Percentiles rank a stretch among this genome's conserved stretches.
phyloP scores from a whole-genome alignment of 2,797 vertebrate genomes.

The Yasuhikotakia modesta region DNA sequence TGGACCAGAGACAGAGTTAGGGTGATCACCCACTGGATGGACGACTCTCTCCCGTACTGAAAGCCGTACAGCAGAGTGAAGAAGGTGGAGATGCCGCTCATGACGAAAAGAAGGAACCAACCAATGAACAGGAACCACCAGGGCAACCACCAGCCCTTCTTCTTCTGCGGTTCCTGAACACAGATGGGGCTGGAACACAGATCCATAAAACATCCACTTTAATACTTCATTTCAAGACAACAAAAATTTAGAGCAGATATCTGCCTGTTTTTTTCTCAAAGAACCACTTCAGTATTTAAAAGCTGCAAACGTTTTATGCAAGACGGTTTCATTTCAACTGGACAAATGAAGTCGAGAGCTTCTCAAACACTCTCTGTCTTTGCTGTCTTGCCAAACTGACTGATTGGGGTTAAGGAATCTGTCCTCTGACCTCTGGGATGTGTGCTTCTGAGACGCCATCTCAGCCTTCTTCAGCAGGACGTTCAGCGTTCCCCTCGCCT shows the following conservation, averaged over 20 bases:
- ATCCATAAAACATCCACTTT: background rate
- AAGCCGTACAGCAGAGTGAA: conserved; percentile 84
- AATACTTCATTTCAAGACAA: background rate
- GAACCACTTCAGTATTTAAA: background rate
- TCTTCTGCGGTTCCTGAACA: conserved; percentile 57
- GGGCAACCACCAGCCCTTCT: conserved; percentile 71
- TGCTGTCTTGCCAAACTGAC: background rate
- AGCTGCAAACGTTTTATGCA: background rate
- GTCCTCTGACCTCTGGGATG: conserved; percentile 69
- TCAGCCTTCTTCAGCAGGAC: conserved; percentile 74
- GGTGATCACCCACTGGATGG: conserved; percentile 83
- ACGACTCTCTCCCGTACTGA: conserved; percentile 76
- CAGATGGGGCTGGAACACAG: conserved; percentile 61
- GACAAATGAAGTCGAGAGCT: background rate
- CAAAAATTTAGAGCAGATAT: background rate
- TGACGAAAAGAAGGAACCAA: conserved; percentile 80
- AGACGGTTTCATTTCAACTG: background rate
- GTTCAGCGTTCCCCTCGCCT: conserved; percentile 62
- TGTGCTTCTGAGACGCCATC: conserved; percentile 72
- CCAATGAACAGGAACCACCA: conserved; percentile 85
- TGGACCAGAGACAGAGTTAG: conserved; percentile 82
- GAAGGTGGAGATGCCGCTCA: conserved; percentile 80
- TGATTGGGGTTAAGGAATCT: background rate
- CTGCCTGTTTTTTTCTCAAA: conserved; percentile 3
- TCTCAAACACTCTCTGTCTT: background rate